These are phyloP conservation scores for Gerosis bhagava DNA, from an alignment of 2,888 invertebrate genomes.

Conservation along the genomic window DNA sequence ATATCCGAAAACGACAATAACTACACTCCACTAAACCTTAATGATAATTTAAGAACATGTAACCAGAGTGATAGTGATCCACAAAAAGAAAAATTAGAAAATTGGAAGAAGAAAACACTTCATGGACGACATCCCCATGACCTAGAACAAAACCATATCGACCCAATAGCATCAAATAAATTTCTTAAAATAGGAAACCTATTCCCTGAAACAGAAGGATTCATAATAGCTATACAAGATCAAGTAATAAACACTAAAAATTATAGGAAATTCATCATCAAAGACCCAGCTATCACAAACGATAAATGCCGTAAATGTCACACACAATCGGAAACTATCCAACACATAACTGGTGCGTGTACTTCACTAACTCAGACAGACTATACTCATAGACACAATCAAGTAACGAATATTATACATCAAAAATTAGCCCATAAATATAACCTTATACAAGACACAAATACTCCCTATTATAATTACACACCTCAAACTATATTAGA, in stretches of 20 bases:
- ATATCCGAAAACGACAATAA: conserved; percentile 12
- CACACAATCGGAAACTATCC: not conserved
- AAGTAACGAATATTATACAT: too few species aligned
- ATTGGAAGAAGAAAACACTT: not conserved
- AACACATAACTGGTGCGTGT: not conserved
- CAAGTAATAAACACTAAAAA: not conserved
- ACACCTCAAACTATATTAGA: not conserved
- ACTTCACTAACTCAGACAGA: not conserved
- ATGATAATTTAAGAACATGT: too few species aligned
- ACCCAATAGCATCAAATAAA: not conserved
- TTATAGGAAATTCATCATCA: not conserved
- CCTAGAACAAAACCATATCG: not conserved
- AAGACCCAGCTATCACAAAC: not conserved
- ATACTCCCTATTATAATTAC: not conserved
- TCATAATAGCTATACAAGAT: too few species aligned
- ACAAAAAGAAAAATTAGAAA: not conserved
- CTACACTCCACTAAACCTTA: conserved; percentile 23
- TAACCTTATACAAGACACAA: not conserved
- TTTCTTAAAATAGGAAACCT: not conserved
- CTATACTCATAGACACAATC: too few species aligned
- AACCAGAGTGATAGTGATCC: too few species aligned
- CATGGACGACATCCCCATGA: conserved; percentile 4
- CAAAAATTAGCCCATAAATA: not conserved
- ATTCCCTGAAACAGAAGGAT: too few species aligned
- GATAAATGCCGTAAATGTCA: not conserved